A percentile compares a stretch with the other conserved stretches of the same genome.
These are phyloP conservation scores for Acestrorhynchus altus DNA, from an alignment of 2,797 vertebrate genomes.

Conservation along the genomic window DNA sequence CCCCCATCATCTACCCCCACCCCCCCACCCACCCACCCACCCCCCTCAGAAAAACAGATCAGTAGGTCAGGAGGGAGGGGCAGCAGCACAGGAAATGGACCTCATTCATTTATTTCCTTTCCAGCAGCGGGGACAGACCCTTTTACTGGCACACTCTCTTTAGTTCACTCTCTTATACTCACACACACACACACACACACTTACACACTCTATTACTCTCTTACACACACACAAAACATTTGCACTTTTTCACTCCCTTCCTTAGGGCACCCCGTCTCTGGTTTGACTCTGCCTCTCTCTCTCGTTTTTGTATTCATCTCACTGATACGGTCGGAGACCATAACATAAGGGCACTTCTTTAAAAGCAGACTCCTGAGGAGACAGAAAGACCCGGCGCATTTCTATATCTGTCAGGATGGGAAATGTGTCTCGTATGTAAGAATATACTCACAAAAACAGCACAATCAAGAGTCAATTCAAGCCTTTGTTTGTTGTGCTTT, in stretches of 20 bases:
- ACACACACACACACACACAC: constrained; percentile 1
- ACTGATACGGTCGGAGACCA: constrained; percentile 29
- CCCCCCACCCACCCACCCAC: background rate
- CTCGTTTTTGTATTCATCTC: constrained; percentile 31
- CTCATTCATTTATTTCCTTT: constrained; percentile 72
- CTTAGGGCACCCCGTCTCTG: constrained; percentile 36
- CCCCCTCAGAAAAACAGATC: constrained; percentile 66
- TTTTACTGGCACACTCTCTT: background rate
- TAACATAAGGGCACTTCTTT: constrained; percentile 35
- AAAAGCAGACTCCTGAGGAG: constrained; percentile 28
- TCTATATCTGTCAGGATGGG: too few relatives aligned
- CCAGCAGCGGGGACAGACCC: constrained; percentile 54
- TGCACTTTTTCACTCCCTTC: background rate
- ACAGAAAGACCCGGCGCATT: constrained; percentile 6
- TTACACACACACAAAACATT: background rate
- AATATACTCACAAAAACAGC: too few relatives aligned
- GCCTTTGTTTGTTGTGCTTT: too few relatives aligned
- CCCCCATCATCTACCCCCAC: too few relatives aligned
- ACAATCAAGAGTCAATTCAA: too few relatives aligned
- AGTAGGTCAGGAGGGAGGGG: constrained; percentile 61
- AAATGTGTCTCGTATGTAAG: too few relatives aligned
- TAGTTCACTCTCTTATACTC: background rate
- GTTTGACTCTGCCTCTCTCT: constrained; percentile 43
- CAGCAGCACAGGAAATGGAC: constrained; percentile 50
- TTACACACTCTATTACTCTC: background rate